Evolutionary conservation across 2,797 vertebrate species (phyloP), one percentile per base, ranked within the genome.

Genomic region (Gymnothorax javanicus): DNA sequence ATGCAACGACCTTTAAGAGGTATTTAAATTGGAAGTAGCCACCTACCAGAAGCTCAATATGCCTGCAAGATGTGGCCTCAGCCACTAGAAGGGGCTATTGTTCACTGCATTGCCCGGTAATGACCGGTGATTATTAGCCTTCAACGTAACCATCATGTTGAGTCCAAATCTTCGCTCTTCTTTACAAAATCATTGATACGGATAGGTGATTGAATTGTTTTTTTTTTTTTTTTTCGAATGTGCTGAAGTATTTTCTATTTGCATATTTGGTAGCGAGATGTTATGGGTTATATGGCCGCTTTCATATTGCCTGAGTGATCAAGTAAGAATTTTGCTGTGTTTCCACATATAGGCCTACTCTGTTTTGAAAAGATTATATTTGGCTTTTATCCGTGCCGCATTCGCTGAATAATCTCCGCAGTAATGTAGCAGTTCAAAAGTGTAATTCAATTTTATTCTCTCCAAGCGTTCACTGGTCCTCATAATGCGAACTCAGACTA

Each of bases 71-170:
- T 91, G 58, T 6, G 50, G 33, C 81, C 50, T 69, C 83, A 7
- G 91, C 86, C 96, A 67, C 94, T 93, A 95, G 94, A 94, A 93
- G 95, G 95, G 89, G 93, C 87, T 91, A 85, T 93, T 92, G 91
- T 93, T 89, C 86, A 89, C 69, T 85, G 79, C 27, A 84, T 86
- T 11, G 69, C 71, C 57, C 43, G 9, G 84, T 83, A 62, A 56
- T 56, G 56, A 54, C 86, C 85, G 73, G 9, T 69, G 81, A 81
- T 52, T 62, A 50, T 56, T 2, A 52, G 73, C 43, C 50, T 54
- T 23, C 50, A 17, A 79, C 50, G 12, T 79, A 79, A 79, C 52
- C 75, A 79, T 52, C 20, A 56, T 15, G n/a, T 17, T 20, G 6
- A 17, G 54, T 20, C 15, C n/a, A 54, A 52, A 79, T 79, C 43